phyloP scores from a whole-genome alignment of 2,888 invertebrate genomes.

The Rhingia campestris region DNA sequence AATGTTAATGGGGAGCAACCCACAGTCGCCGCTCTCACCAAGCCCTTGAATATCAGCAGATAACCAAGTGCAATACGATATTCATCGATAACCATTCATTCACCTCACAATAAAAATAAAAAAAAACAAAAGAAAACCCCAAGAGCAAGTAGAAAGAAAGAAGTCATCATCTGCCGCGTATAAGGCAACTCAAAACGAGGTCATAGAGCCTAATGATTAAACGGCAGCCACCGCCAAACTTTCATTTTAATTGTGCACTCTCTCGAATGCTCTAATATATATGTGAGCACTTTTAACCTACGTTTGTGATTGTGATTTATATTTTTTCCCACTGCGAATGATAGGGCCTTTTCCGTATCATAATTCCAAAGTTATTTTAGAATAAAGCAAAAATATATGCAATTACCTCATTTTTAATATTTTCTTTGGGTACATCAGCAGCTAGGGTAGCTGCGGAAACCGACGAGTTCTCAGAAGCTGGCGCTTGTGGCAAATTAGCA shows the following conservation, averaged over 20 bases:
- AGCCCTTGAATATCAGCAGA: background rate
- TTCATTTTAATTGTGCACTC: slow-evolving; percentile 72
- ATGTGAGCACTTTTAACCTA: slow-evolving; percentile 38
- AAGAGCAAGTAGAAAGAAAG: no score
- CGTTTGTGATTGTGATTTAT: slow-evolving; percentile 27
- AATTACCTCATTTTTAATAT: slow-evolving; percentile 75
- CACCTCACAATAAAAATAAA: slow-evolving; percentile 42
- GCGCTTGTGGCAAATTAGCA: slow-evolving; percentile 78
- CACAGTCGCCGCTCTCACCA: slow-evolving; percentile 7
- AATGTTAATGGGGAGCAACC: slow-evolving; percentile 12
- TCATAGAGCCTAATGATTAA: slow-evolving; percentile 64
- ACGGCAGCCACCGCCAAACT: slow-evolving; percentile 69
- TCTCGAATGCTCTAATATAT: slow-evolving; percentile 57
- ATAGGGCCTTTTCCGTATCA: slow-evolving; percentile 6
- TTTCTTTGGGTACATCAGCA: slow-evolving; percentile 77
- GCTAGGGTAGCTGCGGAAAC: slow-evolving; percentile 74
- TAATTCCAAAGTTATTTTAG: slow-evolving; percentile 5
- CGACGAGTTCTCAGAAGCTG: slow-evolving; percentile 75
- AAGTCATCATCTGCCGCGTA: slow-evolving; percentile 56
- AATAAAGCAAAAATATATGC: background rate
- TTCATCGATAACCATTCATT: slow-evolving; percentile 35
- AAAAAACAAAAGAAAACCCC: background rate
- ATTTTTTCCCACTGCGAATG: slow-evolving; percentile 33
- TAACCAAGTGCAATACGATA: slow-evolving; percentile 16
- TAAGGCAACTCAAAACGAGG: slow-evolving; percentile 59